Evolutionary conservation across 1,140 invertebrate species (phyloP).

Genomic region (Cydia splendana): DNA sequence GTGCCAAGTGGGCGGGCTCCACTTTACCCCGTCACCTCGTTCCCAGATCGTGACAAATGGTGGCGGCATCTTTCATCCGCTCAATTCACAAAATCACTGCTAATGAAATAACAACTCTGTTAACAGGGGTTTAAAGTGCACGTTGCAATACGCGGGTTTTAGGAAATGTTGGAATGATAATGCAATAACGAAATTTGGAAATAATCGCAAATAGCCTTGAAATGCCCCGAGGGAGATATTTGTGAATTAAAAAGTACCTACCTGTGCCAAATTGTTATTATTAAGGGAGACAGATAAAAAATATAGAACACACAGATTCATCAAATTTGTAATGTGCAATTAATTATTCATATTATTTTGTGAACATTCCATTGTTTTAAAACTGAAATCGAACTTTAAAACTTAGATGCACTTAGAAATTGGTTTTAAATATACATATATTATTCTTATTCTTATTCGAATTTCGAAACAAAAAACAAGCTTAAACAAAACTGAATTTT

Average conservation of each 20-base stretch:
- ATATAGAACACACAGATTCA: no score
- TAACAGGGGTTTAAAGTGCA: background rate
- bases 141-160: slow-evolving; percentile 28
- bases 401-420: no score
- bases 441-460: no score
- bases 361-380: no score
- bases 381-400: no score
- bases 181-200: slow-evolving; percentile 73
- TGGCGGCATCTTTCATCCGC: slow-evolving; percentile 74
- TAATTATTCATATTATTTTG: no score
- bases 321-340: no score
- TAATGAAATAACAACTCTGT: slow-evolving; percentile 49
- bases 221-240: slow-evolving; percentile 44
- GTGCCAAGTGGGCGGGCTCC: slow-evolving; percentile 70
- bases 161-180: slow-evolving; percentile 66
- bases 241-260: background rate
- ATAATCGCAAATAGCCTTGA: slow-evolving; percentile 71
- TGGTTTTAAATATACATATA: no score
- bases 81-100: slow-evolving; percentile 38
- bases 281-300: background rate
- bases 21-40: slow-evolving; percentile 59
- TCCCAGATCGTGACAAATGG: slow-evolving; percentile 75
- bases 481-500: no score
- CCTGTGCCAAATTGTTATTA: background rate
- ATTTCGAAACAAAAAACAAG: no score